A percentile compares a stretch with the other conserved stretches of the same genome.
These are phyloP conservation scores for Actenoides lindsayi DNA, from an alignment of 2,113 vertebrate species.

Conservation along the genomic window DNA sequence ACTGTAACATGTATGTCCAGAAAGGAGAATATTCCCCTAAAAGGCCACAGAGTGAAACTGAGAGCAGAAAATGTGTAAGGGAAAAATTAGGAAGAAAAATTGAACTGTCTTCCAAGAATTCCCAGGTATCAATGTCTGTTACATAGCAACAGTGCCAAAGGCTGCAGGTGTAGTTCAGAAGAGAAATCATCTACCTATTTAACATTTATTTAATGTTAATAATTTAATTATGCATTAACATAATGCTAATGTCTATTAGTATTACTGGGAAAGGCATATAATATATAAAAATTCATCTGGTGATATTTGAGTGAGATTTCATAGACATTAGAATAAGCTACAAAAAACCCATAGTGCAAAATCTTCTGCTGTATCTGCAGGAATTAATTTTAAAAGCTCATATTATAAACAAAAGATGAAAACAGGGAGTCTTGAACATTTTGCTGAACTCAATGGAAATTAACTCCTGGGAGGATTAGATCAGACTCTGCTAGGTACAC, in stretches of 20 bases:
- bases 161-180: neutral
- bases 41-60: neutral
- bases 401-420: neutral
- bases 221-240: neutral
- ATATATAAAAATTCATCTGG: neutral
- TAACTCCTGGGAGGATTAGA: neutral
- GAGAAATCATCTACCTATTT: neutral
- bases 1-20: neutral
- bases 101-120: neutral
- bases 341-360: neutral
- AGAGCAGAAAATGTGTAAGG: neutral
- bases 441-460: constrained; percentile 4
- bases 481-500: neutral
- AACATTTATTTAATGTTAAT: neutral
- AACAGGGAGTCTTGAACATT: neutral
- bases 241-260: neutral
- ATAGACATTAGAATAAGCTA: neutral
- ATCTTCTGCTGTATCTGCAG: neutral
- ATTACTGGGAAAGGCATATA: neutral
- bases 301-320: neutral
- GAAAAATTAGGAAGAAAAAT: neutral
- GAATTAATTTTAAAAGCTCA: neutral
- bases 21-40: neutral
- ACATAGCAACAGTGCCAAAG: neutral
- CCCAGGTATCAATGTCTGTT: neutral